A percentile compares a stretch with the other conserved stretches of the same genome.
phyloP scores from a whole-genome alignment of 2,797 vertebrate genomes.

The Yasuhikotakia modesta region DNA sequence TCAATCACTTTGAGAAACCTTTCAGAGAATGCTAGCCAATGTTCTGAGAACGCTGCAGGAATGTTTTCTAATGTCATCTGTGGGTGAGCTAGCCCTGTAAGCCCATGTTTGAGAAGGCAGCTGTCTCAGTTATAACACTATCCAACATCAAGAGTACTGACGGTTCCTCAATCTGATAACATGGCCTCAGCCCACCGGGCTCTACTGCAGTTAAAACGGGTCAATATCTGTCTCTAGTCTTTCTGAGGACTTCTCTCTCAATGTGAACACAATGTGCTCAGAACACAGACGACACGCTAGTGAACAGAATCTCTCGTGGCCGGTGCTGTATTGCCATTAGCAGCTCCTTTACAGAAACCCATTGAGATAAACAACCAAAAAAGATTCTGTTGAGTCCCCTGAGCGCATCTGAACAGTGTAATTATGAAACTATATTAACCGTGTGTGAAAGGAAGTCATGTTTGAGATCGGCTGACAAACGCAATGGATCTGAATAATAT shows the following conservation, averaged over 20 bases:
- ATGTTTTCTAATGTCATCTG: no score
- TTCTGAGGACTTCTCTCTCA: slow-evolving; percentile 59
- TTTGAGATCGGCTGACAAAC: slow-evolving; percentile 7
- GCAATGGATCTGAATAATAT: slow-evolving; percentile 25
- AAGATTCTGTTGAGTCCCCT: slow-evolving; percentile 33
- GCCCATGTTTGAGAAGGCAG: no score
- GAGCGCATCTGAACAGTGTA: slow-evolving; percentile 29
- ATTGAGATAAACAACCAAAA: slow-evolving; percentile 40
- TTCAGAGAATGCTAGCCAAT: no score
- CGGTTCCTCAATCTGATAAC: neutral
- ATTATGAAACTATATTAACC: slow-evolving; percentile 37
- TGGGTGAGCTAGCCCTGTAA: no score
- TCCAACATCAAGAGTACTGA: no score
- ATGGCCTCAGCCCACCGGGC: slow-evolving; percentile 3
- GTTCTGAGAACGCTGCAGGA: no score
- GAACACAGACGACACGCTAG: slow-evolving; percentile 49
- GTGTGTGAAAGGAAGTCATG: slow-evolving; percentile 16
- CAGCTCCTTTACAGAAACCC: slow-evolving; percentile 35
- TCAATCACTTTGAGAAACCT: no score
- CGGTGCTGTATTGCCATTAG: slow-evolving; percentile 40
- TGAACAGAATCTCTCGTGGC: slow-evolving; percentile 10
- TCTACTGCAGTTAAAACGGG: slow-evolving; percentile 25
- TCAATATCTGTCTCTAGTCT: slow-evolving; percentile 6
- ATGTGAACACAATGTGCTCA: slow-evolving; percentile 66
- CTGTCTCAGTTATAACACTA: no score